Conservation (phyloP, 2,888 invertebrate species). For the Calameuta filiformis region DNA sequence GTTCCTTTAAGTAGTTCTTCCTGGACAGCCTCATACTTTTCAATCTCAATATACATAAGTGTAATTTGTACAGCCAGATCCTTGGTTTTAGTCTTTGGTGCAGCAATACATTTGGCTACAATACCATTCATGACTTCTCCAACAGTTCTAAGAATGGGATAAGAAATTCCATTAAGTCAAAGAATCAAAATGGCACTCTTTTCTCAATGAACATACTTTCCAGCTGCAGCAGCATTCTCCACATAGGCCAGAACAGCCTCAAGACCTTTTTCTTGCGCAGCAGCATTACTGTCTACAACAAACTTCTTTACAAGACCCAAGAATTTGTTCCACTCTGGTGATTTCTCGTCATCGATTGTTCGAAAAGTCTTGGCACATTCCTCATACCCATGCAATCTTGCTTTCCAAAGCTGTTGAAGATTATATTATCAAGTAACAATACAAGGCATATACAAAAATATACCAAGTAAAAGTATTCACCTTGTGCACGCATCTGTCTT, state of each 20-base stretch:
- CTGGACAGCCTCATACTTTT: conserved; percentile 89
- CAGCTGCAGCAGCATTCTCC: conserved; percentile 89
- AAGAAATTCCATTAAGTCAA: conserved; percentile 1
- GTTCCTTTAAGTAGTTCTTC: conserved; percentile 95
- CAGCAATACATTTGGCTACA: conserved; percentile 92
- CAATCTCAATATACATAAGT: conserved; percentile 95
- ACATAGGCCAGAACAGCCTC: conserved; percentile 92
- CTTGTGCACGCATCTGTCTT: conserved; percentile 94
- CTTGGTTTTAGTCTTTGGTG: conserved; percentile 90
- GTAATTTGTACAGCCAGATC: conserved; percentile 90
- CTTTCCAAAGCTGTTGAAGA: conserved; percentile 84
- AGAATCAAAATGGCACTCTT: background rate
- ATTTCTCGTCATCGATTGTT: conserved; percentile 91
- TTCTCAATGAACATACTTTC: conserved; percentile 71
- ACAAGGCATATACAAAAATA: background rate
- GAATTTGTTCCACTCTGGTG: conserved; percentile 93
- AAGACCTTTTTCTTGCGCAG: conserved; percentile 95
- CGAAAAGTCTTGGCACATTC: conserved; percentile 90
- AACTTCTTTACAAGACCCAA: conserved; percentile 93
- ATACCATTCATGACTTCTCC: conserved; percentile 91
- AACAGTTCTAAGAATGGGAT: conserved; percentile 71
- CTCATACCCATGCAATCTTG: conserved; percentile 93
- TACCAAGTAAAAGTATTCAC: conserved; percentile 52
- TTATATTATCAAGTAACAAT: conserved; percentile 1
- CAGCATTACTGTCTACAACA: conserved; percentile 92